Evolutionary conservation across 2,888 invertebrate species (phyloP), one percentile per base, ranked within the genome.

Genomic region (Acrocera orbiculus): DNA sequence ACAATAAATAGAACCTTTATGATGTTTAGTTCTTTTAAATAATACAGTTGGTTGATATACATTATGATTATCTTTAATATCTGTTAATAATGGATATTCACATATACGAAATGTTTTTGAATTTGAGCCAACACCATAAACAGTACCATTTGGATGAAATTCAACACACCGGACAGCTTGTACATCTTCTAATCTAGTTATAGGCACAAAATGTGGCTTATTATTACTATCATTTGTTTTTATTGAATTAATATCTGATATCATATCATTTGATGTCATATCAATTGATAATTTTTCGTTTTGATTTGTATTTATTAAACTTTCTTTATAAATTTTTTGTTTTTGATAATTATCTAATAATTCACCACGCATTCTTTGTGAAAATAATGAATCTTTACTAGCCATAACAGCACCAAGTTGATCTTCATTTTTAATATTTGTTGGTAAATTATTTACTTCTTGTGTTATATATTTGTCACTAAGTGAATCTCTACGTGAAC

Each of bases 1-100:
- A 53, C 92, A 93, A 61, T 93, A 95, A 49, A 93, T 90, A 44
- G 89, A 90, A 32, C 93, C 93, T 57, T 90, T 80, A 64, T 95
- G 95, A 52, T 93, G 90, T 56, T 90, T 90, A 40, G 83, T 85
- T 46, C 87, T 69, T 58, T 89, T 89, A 60, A 83, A 78, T 5
- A 90, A 67, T 20, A 92, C 82, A 44, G 81, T 85, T 0, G 92
- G 85, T 47, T 83, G 81, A 50, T 77, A 75, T 9, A 86, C 77
- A 39, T 74, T 69, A 51, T 82, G 83, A 52, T 76, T 79, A 51
- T 82, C 78, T 54, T 86, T 86, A 62, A 5, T 16, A 54, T 82
- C 79, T 37, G 71, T 70, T 34, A 85, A 69, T 57, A 89, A 83
- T 8, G 92, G 92, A 57, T 92, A 92, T 16, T 78, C 70, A 64